Conservation (phyloP, 92 coral and sea anemone genomes). For the Zoanthus solanderi region DNA sequence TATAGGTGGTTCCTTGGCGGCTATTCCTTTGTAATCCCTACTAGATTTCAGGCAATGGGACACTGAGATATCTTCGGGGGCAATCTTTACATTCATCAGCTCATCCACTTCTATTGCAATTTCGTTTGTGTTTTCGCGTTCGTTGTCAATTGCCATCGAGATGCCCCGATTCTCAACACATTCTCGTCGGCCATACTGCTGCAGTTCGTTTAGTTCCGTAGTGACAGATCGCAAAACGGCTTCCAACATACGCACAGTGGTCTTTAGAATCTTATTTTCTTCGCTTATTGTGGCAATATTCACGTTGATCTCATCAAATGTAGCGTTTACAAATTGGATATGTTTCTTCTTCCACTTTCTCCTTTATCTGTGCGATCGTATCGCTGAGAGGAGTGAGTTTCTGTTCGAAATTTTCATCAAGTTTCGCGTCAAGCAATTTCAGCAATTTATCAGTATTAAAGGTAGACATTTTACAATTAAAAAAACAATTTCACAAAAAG, state of each 20-base stretch:
- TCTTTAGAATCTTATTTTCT: background rate
- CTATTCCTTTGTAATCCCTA: background rate
- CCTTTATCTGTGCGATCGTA: background rate
- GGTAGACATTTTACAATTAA: background rate
- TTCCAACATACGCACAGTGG: background rate
- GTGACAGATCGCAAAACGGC: background rate
- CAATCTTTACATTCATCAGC: background rate
- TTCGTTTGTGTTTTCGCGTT: background rate
- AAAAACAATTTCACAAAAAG: background rate
- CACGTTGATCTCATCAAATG: background rate
- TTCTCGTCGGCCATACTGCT: background rate
- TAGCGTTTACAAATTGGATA: too few relatives aligned
- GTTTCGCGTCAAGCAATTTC: background rate
- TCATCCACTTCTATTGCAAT: background rate
- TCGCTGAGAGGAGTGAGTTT: background rate
- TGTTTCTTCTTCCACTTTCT: background rate
- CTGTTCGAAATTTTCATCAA: background rate
- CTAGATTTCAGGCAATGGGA: slow-evolving; percentile 7
- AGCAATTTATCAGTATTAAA: background rate
- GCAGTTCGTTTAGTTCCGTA: background rate
- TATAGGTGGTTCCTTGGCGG: slow-evolving; percentile 3
- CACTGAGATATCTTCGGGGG: slow-evolving; percentile 28
- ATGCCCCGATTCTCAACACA: slow-evolving; percentile 1
- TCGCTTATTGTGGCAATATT: background rate
- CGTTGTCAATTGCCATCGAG: background rate